phyloP scores from a whole-genome alignment of 2,113 vertebrate genomes.

The Phoenicopterus ruber region DNA sequence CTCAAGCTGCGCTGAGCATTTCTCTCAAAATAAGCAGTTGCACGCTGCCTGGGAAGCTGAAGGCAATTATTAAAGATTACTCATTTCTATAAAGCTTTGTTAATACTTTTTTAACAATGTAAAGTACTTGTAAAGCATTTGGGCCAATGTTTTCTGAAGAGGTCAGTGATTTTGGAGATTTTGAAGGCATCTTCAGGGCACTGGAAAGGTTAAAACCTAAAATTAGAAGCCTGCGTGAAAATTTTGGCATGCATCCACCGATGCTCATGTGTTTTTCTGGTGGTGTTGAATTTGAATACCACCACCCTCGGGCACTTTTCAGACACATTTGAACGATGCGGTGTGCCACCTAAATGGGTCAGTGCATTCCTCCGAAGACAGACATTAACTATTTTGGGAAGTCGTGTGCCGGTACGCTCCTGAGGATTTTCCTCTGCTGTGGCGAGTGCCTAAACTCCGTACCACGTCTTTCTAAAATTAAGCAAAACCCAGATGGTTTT shows the following conservation, averaged over 20 bases:
- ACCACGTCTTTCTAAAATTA: background rate
- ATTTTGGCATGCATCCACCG: background rate
- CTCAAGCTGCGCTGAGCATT: background rate
- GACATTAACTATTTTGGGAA: background rate
- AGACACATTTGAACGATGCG: background rate
- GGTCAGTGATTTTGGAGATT: background rate
- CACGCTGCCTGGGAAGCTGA: background rate
- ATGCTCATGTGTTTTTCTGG: background rate
- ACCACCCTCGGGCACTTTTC: background rate
- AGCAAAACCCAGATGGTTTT: background rate
- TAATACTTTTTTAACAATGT: constrained; percentile 40
- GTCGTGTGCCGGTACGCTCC: background rate
- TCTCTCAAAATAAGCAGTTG: constrained; percentile 49
- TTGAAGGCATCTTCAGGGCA: constrained; percentile 4
- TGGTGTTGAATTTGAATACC: background rate
- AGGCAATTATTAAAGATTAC: constrained; percentile 50
- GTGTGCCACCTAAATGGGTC: background rate
- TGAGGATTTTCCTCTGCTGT: background rate
- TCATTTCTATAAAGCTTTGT: constrained; percentile 52
- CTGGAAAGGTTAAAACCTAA: constrained; percentile 35
- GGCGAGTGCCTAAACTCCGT: rapidly evolving
- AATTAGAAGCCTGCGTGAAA: constrained; percentile 1
- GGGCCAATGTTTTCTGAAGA: constrained; percentile 16
- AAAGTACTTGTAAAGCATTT: constrained; percentile 25
- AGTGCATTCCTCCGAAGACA: background rate